These are phyloP conservation scores for Morpho achilles DNA, from an alignment of 2,888 invertebrate genomes.

Conservation along the genomic window DNA sequence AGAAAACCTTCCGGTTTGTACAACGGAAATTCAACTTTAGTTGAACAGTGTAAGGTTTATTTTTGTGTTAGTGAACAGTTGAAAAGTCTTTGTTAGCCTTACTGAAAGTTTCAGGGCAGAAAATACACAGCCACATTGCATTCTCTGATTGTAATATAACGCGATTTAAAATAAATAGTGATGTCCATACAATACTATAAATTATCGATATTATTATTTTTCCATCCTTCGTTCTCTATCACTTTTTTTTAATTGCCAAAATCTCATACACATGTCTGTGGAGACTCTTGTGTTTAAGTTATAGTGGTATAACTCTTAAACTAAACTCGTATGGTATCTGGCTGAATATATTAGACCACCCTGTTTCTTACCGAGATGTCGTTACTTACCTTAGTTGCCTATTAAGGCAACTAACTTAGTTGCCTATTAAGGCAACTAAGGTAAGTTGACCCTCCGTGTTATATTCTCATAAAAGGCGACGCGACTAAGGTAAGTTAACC, in stretches of 20 bases:
- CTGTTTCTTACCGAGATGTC: too few relatives aligned
- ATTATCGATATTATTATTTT: conserved; percentile 10
- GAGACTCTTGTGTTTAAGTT: too few relatives aligned
- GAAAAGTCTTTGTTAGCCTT: conserved; percentile 57
- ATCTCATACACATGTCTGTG: neutral
- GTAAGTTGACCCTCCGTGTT: too few relatives aligned
- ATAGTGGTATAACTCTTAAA: too few relatives aligned
- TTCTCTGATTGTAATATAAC: conserved; percentile 75
- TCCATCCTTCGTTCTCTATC: neutral
- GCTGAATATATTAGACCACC: too few relatives aligned
- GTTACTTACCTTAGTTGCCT: too few relatives aligned
- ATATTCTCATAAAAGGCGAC: too few relatives aligned
- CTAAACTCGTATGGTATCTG: too few relatives aligned
- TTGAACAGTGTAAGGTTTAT: conserved; percentile 29
- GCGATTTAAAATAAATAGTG: conserved; percentile 71
- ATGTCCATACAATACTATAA: conserved; percentile 24
- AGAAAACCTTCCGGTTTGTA: conserved; percentile 53
- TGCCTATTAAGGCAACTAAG: too few relatives aligned
- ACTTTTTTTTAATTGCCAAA: neutral
- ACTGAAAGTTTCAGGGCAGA: conserved; percentile 67
- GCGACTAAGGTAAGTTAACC: too few relatives aligned
- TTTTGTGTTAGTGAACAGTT: conserved; percentile 34
- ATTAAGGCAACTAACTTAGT: too few relatives aligned
- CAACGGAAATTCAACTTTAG: conserved; percentile 39
- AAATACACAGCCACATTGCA: conserved; percentile 60